phyloP scores from a whole-genome alignment of 2,888 invertebrate genomes.

The Nephrotoma appendiculata region DNA sequence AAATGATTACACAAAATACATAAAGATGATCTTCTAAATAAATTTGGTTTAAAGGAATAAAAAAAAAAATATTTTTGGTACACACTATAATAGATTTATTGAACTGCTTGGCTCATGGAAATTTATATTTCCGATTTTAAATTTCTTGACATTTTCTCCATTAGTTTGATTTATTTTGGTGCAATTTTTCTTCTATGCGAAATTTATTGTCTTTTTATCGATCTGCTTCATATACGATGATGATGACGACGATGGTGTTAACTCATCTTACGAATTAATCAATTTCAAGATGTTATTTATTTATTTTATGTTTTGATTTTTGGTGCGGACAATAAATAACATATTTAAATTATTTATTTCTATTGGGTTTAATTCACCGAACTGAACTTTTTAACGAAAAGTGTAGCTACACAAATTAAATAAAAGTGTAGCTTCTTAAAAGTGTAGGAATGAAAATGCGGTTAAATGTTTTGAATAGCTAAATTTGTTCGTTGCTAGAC shows the following conservation, averaged over 20 bases:
- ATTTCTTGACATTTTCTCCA: not conserved
- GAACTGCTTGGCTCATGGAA: not conserved
- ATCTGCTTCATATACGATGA: not conserved
- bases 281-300: not conserved
- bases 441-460: too few relatives aligned
- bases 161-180: not conserved
- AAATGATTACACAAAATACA: not conserved
- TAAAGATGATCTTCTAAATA: not conserved
- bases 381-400: too few relatives aligned
- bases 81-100: not conserved
- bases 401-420: too few relatives aligned
- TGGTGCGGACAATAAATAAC: too few relatives aligned
- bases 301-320: not conserved
- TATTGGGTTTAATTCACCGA: too few relatives aligned
- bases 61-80: not conserved
- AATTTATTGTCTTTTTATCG: not conserved
- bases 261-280: not conserved
- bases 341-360: too few relatives aligned
- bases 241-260: not conserved
- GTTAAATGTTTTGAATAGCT: too few relatives aligned
- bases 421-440: too few relatives aligned
- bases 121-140: not conserved
- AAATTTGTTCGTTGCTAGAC: too few relatives aligned
- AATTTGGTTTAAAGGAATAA: not conserved
- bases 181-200: not conserved